Conservation (phyloP, 2,113 vertebrate genomes). For the Sceloporus undulatus region DNA sequence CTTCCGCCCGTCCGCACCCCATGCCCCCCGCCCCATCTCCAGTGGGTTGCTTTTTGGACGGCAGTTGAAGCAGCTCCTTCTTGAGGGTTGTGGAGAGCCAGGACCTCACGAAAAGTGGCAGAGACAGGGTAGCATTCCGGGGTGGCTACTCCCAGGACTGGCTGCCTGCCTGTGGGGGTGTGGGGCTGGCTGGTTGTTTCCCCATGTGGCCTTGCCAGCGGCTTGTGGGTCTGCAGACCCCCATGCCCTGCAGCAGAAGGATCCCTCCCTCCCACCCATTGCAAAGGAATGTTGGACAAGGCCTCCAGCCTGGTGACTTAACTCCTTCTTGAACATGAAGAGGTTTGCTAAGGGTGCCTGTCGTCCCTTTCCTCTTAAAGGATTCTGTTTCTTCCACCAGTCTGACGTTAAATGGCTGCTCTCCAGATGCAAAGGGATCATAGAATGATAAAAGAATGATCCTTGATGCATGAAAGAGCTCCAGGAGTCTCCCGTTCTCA, state of each 20-base stretch:
- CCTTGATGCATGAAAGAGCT: background rate
- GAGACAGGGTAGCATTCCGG: no score
- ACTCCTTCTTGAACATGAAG: background rate
- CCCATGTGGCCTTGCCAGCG: background rate
- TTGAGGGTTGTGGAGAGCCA: fast-evolving
- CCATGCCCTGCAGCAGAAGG: no score
- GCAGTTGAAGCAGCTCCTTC: background rate
- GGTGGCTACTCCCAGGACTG: no score
- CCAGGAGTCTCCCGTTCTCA: no score
- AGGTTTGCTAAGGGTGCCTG: background rate
- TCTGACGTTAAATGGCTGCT: background rate
- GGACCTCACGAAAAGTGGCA: slow-evolving; percentile 27
- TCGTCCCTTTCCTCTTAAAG: no score
- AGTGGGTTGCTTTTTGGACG: background rate
- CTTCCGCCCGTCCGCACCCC: background rate
- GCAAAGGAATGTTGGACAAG: no score
- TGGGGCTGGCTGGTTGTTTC: background rate
- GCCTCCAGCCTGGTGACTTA: no score
- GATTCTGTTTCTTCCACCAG: background rate
- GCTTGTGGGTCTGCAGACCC: background rate
- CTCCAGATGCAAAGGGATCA: background rate
- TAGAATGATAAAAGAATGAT: no score
- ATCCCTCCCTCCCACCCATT: background rate
- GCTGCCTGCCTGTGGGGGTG: background rate
- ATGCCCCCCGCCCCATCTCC: fast-evolving